Conservation (phyloP, 2,888 invertebrate genomes). For the Rhagophthalmus giganteus region DNA sequence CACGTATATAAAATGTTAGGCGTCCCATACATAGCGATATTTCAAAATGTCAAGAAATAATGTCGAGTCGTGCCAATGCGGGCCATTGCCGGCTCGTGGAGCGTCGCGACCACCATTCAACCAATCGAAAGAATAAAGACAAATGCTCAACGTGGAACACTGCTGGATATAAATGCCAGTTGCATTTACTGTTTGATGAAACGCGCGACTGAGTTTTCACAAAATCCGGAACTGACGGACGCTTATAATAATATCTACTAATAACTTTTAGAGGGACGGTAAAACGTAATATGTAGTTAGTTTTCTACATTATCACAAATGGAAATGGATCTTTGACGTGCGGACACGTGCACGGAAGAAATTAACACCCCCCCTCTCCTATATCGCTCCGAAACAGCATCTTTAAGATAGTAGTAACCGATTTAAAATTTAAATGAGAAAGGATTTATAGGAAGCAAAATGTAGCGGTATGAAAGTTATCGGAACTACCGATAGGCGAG, state of each 20-base stretch:
- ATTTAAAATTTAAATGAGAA: conserved; percentile 54
- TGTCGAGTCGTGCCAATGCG: conserved; percentile 47
- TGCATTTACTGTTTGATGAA: conserved; percentile 54
- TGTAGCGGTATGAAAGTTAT: conserved; percentile 47
- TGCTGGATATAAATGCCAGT: conserved; percentile 56
- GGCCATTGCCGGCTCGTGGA: conserved; percentile 30
- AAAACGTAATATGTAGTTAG: conserved; percentile 16
- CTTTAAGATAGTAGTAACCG: conserved; percentile 51
- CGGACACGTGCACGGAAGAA: conserved; percentile 35
- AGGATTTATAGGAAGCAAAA: conserved; percentile 50
- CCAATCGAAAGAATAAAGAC: conserved; percentile 59
- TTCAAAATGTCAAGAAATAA: conserved; percentile 52
- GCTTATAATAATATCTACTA: conserved; percentile 27
- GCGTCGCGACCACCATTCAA: conserved; percentile 48
- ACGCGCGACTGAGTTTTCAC: conserved; percentile 38
- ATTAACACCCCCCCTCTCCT: conserved; percentile 47
- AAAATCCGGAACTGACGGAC: conserved; percentile 17
- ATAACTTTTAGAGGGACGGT: conserved; percentile 14
- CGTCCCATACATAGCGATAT: conserved; percentile 51
- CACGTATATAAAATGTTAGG: conserved; percentile 50
- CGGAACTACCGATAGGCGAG: conserved; percentile 49
- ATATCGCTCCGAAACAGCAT: too few species aligned
- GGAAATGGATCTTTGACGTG: conserved; percentile 24
- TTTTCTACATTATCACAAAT: conserved; percentile 2
- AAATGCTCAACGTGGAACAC: conserved; percentile 55